Base-by-base conservation (phyloP, 2,888 invertebrate species). In the Nomada fucata region DNA sequence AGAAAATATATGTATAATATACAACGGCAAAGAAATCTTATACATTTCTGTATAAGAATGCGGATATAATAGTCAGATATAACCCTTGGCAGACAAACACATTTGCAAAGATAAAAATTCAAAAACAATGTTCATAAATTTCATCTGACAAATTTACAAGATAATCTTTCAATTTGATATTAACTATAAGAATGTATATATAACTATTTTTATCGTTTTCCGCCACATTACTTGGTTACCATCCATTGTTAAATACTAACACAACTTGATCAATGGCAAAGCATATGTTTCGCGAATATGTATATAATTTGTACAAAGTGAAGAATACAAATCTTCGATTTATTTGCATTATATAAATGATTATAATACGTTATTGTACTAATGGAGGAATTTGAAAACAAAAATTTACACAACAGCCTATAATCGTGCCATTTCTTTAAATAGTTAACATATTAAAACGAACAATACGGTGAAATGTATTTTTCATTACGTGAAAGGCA, bases 101-200 rank as follows among this genome's bases (percentile, higher is more conserved):
- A 73, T 82, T 72, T 75, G 59, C 50, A 55, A 26, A 47, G 52
- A 72, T 60, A 79, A 75, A 77, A 69, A 57, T 70, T 64, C 20
- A 44, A 61, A 67, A 76, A 67, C 74, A 15, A 57, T 44, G 29
- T 65, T 64, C 53, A 69, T 68, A 26, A 78, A 77, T 77, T 70
- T 72, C 68, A 73, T 61, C 52, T 53, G 60, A 81, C 60, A 61
- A 67, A 67, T 79, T 79, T 72, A 60, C 23, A 57, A 60, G 18
- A 13, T 78, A 80, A 84, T 83, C 74, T 81, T 83, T 44, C 73
- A 84, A 86, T 88, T 83, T 89, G 53, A 81, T 50, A 59, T 80
- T 79, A 9, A 23, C 36, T 85, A 77, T 68, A 77, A 77, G 15
- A 64, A 74, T 78, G 18, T 79, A 20, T 73, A 59, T 81, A 76